Base-by-base conservation (phyloP, 2,797 vertebrate species). In the Galaxias olidus region DNA sequence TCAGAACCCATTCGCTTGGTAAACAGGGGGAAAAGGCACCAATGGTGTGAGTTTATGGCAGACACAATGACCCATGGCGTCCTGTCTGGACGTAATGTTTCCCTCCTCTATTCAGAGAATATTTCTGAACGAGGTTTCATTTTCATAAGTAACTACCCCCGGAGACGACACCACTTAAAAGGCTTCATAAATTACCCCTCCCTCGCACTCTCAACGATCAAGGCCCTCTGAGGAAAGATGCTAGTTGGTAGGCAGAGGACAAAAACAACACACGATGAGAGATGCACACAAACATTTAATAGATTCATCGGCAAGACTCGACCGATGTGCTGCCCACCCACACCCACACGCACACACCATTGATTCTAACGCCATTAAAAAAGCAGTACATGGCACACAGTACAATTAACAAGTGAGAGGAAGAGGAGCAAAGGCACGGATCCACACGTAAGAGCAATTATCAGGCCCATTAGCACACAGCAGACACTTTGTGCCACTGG, bases 101-200 rank as follows among this genome's bases (percentile, higher is more conserved):
- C 20, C 18, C 19, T 62, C 10, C 0, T 0, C 14, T 78, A 71
- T 67, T 70, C 45, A 10, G 20, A 64, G 49, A 59, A 55, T 20
- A 13, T 73, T 74, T 60, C 57, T 41, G 18, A 79, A 64, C 17
- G 49, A 53, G 66, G 54, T 88, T 90, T 87, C 51, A 89, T 91
- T 87, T 89, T 81, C 72, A 66, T 81, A 87, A 91, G 85, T 89
- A 84, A 73, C 74, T 53, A 40, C 48, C 60, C 63, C 63, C 18
- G 43, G 68, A 69, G 58, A 62, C 50, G 42, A 50, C 41, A 51
- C 55, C 64, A 69, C 68, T 77, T 84, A 74, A 72, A 69, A 68
- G 44, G 55, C 46, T 66, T 54, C 63, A 80, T 90, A 87, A 87
- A 87, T 90, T 68, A 74, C 18, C 69, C 40, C 57, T n/a, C 42